These are phyloP conservation scores for Rhea americana DNA, from an alignment of 2,113 vertebrate species.

Conservation along the genomic window DNA sequence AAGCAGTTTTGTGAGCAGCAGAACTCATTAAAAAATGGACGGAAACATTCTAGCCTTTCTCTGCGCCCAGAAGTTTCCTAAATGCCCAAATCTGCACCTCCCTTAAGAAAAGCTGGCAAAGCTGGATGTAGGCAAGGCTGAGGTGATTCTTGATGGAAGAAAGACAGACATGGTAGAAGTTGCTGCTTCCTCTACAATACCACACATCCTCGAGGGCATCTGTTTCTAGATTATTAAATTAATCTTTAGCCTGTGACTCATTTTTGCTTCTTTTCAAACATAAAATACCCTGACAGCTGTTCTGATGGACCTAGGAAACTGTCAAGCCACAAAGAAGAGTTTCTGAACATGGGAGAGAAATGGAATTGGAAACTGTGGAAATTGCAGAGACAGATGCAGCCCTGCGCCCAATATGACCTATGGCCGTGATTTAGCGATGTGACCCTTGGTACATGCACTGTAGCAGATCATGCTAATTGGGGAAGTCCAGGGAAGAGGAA, in stretches of 20 bases:
- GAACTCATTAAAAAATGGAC: neutral
- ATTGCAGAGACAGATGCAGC: neutral
- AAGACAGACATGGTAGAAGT: slow-evolving; percentile 20
- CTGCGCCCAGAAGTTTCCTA: neutral
- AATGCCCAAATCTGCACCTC: neutral
- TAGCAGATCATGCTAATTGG: neutral
- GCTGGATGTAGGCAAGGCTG: neutral
- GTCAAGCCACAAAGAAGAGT: neutral
- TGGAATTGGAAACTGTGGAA: neutral
- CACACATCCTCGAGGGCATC: slow-evolving; percentile 60
- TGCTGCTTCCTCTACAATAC: slow-evolving; percentile 36
- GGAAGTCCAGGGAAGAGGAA: slow-evolving; percentile 15
- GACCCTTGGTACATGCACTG: neutral
- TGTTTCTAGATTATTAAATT: slow-evolving; percentile 66
- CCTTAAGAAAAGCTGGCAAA: slow-evolving; percentile 28
- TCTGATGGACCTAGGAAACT: neutral
- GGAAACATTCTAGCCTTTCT: neutral
- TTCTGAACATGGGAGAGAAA: neutral
- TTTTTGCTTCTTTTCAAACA: slow-evolving; percentile 57
- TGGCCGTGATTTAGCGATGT: neutral
- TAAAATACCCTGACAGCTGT: slow-evolving; percentile 26
- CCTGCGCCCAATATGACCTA: neutral
- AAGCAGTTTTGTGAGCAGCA: neutral
- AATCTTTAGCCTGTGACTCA: slow-evolving; percentile 55
- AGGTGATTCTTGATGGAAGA: slow-evolving; percentile 33